Evolutionary conservation across 2,888 invertebrate genomes (phyloP).

Genomic region (Eugnorisma glareosa): DNA sequence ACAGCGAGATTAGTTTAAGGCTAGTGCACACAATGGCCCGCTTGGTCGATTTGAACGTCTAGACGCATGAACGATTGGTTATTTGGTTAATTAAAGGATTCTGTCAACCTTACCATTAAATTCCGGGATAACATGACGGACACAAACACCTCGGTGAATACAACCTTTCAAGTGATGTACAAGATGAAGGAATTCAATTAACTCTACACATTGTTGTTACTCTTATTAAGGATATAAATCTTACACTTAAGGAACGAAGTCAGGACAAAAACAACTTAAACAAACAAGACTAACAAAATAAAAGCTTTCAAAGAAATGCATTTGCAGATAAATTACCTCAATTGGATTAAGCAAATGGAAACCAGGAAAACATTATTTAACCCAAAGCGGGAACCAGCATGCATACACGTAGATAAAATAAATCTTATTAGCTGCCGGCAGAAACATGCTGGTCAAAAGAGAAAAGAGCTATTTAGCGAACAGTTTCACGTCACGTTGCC

Average conservation of each 20-base stretch:
- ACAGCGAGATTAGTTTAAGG: conserved; percentile 49
- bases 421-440: conserved; percentile 52
- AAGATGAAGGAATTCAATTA: neutral
- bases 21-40: conserved; percentile 23
- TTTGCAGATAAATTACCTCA: conserved; percentile 27
- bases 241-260: neutral
- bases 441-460: conserved; percentile 38
- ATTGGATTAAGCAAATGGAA: conserved; percentile 48
- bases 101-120: conserved; percentile 16
- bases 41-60: conserved; percentile 41
- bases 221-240: neutral
- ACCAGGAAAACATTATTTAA: conserved; percentile 35
- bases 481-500: conserved; percentile 42
- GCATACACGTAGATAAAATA: conserved; percentile 41
- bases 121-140: neutral
- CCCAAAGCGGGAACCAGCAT: conserved; percentile 17
- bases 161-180: neutral
- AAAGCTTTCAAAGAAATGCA: conserved; percentile 3
- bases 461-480: conserved; percentile 54
- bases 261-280: neutral
- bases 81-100: conserved; percentile 25
- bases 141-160: neutral
- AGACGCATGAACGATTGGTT: conserved; percentile 29
- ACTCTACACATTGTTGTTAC: neutral
- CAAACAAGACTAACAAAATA: neutral